These are phyloP conservation scores for Hyposoter didymator DNA, from an alignment of 2,888 invertebrate genomes.

Conservation along the genomic window DNA sequence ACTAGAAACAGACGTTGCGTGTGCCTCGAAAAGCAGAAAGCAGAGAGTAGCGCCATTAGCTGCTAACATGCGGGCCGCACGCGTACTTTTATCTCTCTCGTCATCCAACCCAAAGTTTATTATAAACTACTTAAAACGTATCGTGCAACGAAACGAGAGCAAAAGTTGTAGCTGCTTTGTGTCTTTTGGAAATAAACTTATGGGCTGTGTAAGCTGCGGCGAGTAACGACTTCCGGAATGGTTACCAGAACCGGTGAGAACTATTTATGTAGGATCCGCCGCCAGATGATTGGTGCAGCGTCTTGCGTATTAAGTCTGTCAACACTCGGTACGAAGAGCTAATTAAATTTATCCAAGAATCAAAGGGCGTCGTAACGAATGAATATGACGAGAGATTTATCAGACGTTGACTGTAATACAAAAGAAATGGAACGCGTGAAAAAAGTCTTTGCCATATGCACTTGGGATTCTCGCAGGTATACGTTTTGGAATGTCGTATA, in stretches of 20 bases:
- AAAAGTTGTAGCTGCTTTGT: slow-evolving; percentile 1
- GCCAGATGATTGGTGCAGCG: not conserved
- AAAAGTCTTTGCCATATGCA: not conserved
- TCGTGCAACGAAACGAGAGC: slow-evolving; percentile 25
- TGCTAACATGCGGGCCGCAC: not conserved
- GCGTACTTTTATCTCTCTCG: not conserved
- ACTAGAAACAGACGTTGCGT: slow-evolving; percentile 66
- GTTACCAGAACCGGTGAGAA: slow-evolving; percentile 25
- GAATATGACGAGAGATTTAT: slow-evolving; percentile 2
- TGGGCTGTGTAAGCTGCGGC: slow-evolving; percentile 16
- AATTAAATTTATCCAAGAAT: slow-evolving; percentile 9
- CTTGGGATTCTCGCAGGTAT: not conserved
- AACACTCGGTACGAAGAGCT: not conserved
- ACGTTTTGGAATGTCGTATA: slow-evolving; percentile 6
- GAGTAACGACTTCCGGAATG: slow-evolving; percentile 38
- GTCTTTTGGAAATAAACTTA: slow-evolving; percentile 55
- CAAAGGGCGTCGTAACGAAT: not conserved
- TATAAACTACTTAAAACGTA: slow-evolving; percentile 44
- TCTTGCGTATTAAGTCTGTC: not conserved
- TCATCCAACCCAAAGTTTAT: slow-evolving; percentile 53
- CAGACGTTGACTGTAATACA: not conserved
- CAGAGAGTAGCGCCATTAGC: not conserved
- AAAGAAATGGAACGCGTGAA: not conserved
- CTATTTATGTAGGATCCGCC: slow-evolving; percentile 17
- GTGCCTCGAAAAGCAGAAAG: slow-evolving; percentile 40